Percentiles rank a stretch among this genome's conserved stretches.
Conservation (phyloP, 2,888 invertebrate genomes). For the Orthonychiurus folsomi region DNA sequence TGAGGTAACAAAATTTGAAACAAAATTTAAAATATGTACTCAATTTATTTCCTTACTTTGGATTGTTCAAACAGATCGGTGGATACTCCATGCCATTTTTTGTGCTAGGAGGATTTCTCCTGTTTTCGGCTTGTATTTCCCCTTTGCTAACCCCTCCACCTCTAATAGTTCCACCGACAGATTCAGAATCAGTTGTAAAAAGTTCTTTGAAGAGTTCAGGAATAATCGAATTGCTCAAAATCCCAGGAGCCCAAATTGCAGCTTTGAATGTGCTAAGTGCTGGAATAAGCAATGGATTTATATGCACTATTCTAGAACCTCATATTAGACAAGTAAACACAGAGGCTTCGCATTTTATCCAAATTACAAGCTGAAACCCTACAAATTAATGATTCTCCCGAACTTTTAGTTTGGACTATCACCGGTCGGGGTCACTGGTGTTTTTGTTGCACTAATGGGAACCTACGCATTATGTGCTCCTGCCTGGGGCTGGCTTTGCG, state of each 20-base stretch:
- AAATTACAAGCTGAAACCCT: background rate
- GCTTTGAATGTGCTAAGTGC: conserved; percentile 38
- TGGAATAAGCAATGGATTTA: conserved; percentile 43
- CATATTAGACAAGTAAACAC: conserved; percentile 43
- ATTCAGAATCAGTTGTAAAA: conserved; percentile 42
- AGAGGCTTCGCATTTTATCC: too few relatives aligned
- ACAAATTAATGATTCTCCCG: conserved; percentile 12
- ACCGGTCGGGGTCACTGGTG: conserved; percentile 41
- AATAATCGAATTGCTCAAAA: conserved; percentile 33
- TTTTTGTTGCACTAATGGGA: conserved; percentile 76
- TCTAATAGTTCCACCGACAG: background rate
- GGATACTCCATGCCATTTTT: conserved; percentile 73
- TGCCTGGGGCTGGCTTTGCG: conserved; percentile 70
- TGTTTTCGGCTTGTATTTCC: conserved; percentile 65
- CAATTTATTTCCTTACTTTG: background rate
- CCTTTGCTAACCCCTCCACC: conserved; percentile 59
- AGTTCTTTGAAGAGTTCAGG: conserved; percentile 40
- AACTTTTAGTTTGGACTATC: conserved; percentile 37
- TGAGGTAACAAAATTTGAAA: background rate
- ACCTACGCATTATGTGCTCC: conserved; percentile 70
- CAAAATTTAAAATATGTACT: background rate
- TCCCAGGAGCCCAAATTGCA: conserved; percentile 38
- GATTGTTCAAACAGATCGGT: too few relatives aligned
- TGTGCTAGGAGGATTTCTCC: conserved; percentile 63
- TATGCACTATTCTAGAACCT: conserved; percentile 48